phyloP scores from a whole-genome alignment of 2,113 vertebrate species.

The Hypomesus transpacificus region DNA sequence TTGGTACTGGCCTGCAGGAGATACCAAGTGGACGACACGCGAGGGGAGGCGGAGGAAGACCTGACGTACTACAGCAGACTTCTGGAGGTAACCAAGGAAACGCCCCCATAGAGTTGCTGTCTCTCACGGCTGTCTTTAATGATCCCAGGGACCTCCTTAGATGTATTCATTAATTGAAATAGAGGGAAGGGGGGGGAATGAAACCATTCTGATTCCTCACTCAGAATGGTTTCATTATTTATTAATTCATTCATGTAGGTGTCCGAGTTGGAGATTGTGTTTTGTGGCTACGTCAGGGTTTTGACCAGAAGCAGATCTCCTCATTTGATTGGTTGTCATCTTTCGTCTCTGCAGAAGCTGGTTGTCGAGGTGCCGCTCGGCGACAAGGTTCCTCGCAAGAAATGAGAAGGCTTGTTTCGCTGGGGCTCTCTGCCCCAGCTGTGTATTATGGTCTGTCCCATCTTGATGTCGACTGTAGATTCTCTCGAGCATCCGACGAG shows the following conservation, averaged over 20 bases:
- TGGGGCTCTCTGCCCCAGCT: too few species aligned
- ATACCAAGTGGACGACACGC: conserved; percentile 69
- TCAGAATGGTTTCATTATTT: too few species aligned
- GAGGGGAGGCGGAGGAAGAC: conserved; percentile 65
- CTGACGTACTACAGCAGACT: conserved; percentile 66
- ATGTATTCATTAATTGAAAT: too few species aligned
- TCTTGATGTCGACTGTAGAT: too few species aligned
- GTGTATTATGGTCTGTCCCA: too few species aligned
- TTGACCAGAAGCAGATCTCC: neutral
- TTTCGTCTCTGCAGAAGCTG: conserved; percentile 73
- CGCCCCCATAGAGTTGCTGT: too few species aligned
- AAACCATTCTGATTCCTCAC: too few species aligned
- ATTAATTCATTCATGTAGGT: too few species aligned
- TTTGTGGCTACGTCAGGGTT: neutral
- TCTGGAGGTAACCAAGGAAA: conserved; percentile 48
- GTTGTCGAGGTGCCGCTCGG: conserved; percentile 78
- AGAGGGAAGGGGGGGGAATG: too few species aligned
- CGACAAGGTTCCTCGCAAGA: conserved; percentile 79
- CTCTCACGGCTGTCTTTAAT: too few species aligned
- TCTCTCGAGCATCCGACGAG: neutral
- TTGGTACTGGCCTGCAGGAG: conserved; percentile 73
- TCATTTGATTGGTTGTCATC: conserved; percentile 10
- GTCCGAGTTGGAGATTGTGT: too few species aligned
- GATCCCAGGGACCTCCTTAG: too few species aligned
- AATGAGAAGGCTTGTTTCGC: conserved; percentile 36